Base-by-base conservation (phyloP, 2,113 vertebrate genomes). In the Nesogale talazaci region DNA sequence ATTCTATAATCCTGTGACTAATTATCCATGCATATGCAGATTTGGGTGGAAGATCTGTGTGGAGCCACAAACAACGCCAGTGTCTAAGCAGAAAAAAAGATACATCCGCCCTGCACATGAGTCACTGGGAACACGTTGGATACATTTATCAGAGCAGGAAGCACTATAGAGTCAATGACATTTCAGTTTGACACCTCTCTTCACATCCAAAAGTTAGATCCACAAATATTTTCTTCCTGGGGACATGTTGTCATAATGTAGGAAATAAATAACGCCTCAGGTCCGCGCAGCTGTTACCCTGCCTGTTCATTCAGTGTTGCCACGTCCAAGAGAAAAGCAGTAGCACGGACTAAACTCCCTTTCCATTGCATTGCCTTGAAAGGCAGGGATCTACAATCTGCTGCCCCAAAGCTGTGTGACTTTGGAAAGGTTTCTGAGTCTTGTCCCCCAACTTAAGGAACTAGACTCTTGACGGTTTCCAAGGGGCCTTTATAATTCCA, bases 121-220 rank as follows among this genome's bases (percentile, higher is more conserved):
- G 85, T 97, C 94, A 96, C 87, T 79, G 79, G 72, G 82, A 97
- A 97, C 95, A 96, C 94, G 94, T 86, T 96, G 91, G 96, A 91
- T 78, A 76, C 83, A 96, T 96, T 96, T 92, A 96, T 96, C 93
- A 95, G 91, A 93, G 94, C 84, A 95, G 88, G 90, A 96, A 95
- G 86, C 91, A 61, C 75, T 89, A 90, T 2, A 61, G 88, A 95
- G 78, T 94, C 95, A 96, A 91, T 88, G 94, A 89, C 89, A 81
- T 95, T 95, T 93, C 85, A 52, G 79, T 88, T 89, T 95, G 94
- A 97, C 95, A 87, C 87, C 87, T 75, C 79, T 56, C 67, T 95
- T 97, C 95, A 94, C 91, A 96, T 96, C 91, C 89, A 94, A 95
- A 96, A 95, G 92, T 94, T 89, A 90, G 82, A 94, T 81, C 94